Evolutionary conservation across 2,888 invertebrate genomes (phyloP).

Genomic region (Oegoconia quadripuncta): DNA sequence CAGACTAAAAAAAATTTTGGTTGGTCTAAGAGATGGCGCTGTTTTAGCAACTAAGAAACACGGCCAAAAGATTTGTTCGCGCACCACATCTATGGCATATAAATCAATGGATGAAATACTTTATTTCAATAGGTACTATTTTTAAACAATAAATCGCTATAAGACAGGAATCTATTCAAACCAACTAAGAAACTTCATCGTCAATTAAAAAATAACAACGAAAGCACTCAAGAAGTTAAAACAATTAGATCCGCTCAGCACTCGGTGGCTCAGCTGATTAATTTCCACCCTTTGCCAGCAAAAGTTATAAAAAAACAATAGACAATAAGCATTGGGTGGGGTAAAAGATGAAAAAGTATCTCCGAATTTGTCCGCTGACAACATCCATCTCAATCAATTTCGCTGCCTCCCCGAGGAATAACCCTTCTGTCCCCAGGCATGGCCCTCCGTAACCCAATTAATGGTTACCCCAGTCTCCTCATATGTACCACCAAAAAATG

Average conservation of each 20-base stretch:
- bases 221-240: slow-evolving; percentile 63
- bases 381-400: slow-evolving; percentile 77
- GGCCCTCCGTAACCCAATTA: slow-evolving; percentile 72
- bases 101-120: too few species aligned
- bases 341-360: slow-evolving; percentile 54
- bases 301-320: slow-evolving; percentile 36
- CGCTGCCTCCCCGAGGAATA: slow-evolving; percentile 60
- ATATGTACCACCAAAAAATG: slow-evolving; percentile 61
- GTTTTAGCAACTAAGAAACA: too few species aligned
- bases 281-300: slow-evolving; percentile 34
- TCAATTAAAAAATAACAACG: slow-evolving; percentile 27
- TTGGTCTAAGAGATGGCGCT: too few species aligned
- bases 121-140: too few species aligned
- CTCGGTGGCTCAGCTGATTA: slow-evolving; percentile 51
- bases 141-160: too few species aligned
- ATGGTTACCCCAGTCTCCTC: slow-evolving; percentile 46
- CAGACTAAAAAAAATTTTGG: too few species aligned
- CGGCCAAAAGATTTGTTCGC: too few species aligned
- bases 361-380: slow-evolving; percentile 70
- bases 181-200: not conserved
- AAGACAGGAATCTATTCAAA: too few species aligned
- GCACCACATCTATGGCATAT: too few species aligned
- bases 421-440: slow-evolving; percentile 65
- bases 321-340: slow-evolving; percentile 25
- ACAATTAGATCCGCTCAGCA: slow-evolving; percentile 53